phyloP scores from a whole-genome alignment of 2,888 invertebrate species.

The Drymonia ruficornis region DNA sequence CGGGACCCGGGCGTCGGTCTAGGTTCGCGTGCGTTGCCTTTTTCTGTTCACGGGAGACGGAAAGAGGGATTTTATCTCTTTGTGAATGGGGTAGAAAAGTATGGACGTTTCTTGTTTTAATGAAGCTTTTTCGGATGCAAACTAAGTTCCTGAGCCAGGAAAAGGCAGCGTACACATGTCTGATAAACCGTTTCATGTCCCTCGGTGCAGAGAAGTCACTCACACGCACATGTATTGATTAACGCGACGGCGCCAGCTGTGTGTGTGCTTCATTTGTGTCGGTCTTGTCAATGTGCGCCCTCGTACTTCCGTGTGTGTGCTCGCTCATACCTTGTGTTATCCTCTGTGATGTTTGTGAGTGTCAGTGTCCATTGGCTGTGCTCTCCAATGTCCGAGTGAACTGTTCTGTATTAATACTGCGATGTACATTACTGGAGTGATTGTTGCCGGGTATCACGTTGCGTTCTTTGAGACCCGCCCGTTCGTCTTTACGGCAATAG shows the following conservation, averaged over 20 bases:
- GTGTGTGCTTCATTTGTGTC: constrained; percentile 72
- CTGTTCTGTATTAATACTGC: constrained; percentile 62
- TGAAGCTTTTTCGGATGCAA: constrained; percentile 27
- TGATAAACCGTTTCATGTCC: constrained; percentile 45
- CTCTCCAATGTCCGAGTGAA: constrained; percentile 53
- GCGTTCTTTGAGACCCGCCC: constrained; percentile 72
- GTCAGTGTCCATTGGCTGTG: constrained; percentile 74
- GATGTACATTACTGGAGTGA: constrained; percentile 63
- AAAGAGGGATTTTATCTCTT: constrained; percentile 55
- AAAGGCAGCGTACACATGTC: constrained; percentile 57
- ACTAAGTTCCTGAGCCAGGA: constrained; percentile 41
- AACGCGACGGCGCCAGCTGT: constrained; percentile 82
- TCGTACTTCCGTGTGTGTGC: constrained; percentile 66
- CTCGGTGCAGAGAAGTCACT: constrained; percentile 78
- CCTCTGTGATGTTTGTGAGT: constrained; percentile 79
- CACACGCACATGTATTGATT: constrained; percentile 89
- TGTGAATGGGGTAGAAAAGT: constrained; percentile 45
- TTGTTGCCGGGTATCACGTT: constrained; percentile 63
- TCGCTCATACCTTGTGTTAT: constrained; percentile 74
- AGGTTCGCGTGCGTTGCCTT: constrained; percentile 73
- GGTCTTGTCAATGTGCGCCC: constrained; percentile 64
- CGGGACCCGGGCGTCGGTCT: constrained; percentile 65
- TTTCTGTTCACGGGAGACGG: constrained; percentile 60
- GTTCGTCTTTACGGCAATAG: constrained; percentile 71
- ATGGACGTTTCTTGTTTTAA: constrained; percentile 28